Base-by-base conservation (phyloP, 2,797 vertebrate genomes). In the Gephyroberyx darwinii region DNA sequence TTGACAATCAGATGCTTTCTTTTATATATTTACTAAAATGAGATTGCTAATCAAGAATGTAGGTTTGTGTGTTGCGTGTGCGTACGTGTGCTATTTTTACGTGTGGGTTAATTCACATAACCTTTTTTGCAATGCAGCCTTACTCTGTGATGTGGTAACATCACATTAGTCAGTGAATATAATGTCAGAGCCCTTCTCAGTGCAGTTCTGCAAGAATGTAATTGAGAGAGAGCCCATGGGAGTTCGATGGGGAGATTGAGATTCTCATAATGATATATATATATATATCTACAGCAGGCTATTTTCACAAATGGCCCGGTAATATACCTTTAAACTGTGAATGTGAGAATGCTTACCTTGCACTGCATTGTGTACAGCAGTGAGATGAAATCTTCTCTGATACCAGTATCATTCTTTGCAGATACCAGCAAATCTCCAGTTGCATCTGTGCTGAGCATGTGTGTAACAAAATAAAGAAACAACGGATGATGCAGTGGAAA, bases 221-320 rank as follows among this genome's bases (percentile, higher is more conserved):
- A 92, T 88, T 89, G 81, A 90, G 87, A 85, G 72, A 66, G 73
- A 83, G 80, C 86, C 82, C 86, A 68, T 66, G 75, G 80, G 86
- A 91, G 74, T 82, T 76, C 71, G 70, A 80, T 70, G 74, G 80
- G 58, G 65, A 84, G 84, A 87, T 75, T 82, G 79, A 80, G 62
- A 84, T 82, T 84, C 74, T 86, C 65, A 41, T 84, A 86, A 83
- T 75, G 78, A 84, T 84, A 83, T 90, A 76, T 84, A 57, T 66
- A 83, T 90, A 76, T 84, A 57, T 66, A 79, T 85, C 66, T 78
- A 74, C 71, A 52, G 47, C 56, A 43, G 68, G 75, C 72, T 57
- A 69, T 77, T 58, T 73, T 65, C 19, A 55, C 78, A 88, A 89
- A 90, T 81, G 80, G 74, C 64, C 65, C 67, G 19, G 43, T 76